These are phyloP conservation scores for Microctonus aethiopoides DNA, from an alignment of 2,888 invertebrate species.

Conservation along the genomic window DNA sequence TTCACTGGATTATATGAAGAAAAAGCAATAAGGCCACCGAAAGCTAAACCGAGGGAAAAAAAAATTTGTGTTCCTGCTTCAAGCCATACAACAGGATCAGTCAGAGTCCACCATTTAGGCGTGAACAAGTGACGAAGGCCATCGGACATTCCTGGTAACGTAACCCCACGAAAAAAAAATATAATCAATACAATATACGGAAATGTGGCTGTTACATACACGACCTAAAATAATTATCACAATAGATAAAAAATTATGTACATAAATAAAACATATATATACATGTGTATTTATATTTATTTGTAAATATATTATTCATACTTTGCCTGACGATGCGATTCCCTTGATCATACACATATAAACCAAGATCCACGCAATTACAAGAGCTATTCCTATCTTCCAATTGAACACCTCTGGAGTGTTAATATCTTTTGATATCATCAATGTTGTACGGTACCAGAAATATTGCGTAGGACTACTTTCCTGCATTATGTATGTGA, in stretches of 20 bases:
- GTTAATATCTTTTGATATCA: conserved; percentile 90
- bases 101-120: conserved; percentile 90
- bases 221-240: conserved; percentile 68
- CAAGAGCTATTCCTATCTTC: conserved; percentile 87
- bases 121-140: conserved; percentile 90
- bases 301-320: conserved; percentile 60
- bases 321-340: conserved; percentile 96
- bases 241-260: neutral
- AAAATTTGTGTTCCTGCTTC: conserved; percentile 98
- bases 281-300: neutral
- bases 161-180: conserved; percentile 95
- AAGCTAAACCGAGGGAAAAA: conserved; percentile 94
- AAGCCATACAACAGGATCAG: conserved; percentile 96
- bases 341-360: conserved; percentile 98
- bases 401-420: conserved; percentile 89
- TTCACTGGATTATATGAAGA: conserved; percentile 97
- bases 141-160: conserved; percentile 87
- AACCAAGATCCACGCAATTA: conserved; percentile 92
- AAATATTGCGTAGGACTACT: conserved; percentile 94
- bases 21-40: conserved; percentile 96
- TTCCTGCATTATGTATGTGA: conserved; percentile 71
- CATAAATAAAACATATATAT: too few relatives aligned
- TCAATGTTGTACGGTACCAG: conserved; percentile 93
- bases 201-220: conserved; percentile 96
- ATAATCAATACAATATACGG: conserved; percentile 95